These are phyloP conservation scores for Phalacrocorax aristotelis DNA, from an alignment of 2,113 vertebrate genomes.

Conservation along the genomic window DNA sequence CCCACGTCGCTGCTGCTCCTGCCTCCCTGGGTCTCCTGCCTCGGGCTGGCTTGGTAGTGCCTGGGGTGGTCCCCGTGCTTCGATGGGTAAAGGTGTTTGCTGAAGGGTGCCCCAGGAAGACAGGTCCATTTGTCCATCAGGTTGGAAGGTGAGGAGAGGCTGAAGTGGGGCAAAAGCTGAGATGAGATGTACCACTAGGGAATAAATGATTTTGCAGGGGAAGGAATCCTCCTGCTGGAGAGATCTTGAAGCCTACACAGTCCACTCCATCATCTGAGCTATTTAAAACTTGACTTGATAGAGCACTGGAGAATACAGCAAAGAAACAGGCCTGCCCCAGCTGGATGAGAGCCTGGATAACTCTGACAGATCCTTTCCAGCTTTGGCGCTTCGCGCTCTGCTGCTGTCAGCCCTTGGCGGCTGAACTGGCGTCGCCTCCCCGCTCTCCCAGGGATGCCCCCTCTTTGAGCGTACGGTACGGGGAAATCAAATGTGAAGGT, in stretches of 20 bases:
- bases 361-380: neutral
- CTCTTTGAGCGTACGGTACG: rapidly evolving
- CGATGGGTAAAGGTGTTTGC: neutral
- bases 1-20: neutral
- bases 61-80: neutral
- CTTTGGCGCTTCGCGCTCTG: neutral
- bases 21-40: neutral
- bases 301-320: neutral
- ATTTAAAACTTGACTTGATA: neutral
- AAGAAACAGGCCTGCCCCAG: neutral
- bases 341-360: conserved; percentile 22
- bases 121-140: rapidly evolving
- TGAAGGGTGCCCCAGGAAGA: rapidly evolving
- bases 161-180: neutral
- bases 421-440: neutral
- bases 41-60: neutral
- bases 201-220: neutral
- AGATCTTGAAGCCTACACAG: neutral
- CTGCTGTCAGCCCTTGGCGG: neutral
- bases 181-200: neutral
- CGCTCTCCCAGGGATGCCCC: neutral
- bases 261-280: neutral
- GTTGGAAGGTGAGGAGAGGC: neutral
- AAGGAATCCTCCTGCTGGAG: neutral
- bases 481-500: neutral